Base-by-base conservation (phyloP, 2,888 invertebrate genomes). In the Lypha dubia region DNA sequence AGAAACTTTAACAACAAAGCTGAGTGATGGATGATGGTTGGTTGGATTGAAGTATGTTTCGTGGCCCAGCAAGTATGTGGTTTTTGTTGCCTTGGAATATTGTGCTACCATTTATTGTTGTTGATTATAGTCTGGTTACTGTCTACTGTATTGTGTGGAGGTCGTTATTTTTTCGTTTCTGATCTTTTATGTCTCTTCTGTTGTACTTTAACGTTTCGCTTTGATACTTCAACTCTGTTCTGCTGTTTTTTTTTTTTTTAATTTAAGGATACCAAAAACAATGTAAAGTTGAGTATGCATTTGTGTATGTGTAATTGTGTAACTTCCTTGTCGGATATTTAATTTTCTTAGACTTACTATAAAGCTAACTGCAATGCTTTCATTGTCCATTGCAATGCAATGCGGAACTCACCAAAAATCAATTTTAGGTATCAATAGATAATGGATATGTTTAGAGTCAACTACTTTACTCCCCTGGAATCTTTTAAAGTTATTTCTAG, bases 91-190 rank as follows among this genome's bases (percentile, higher is more conserved):
- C 84, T 87, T 41, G 38, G n/a, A 62, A 62, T n/a, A 62, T 62
- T 77, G 88, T 88, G 20, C 13, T 85, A 82, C 22, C 49, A 38
- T 49, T 67, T 68, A 62, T 83, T 88, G 75, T 51, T 70, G 62
- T 63, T 35, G 24, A 15, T 44, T 60, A 35, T 70, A 84, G 91
- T 90, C 90, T 90, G 90, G 89, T 90, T 88, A 88, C 89, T 90
- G 90, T 90, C 90, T 90, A 88, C 89, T 84, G 80, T 87, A 86
- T 87, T 88, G 87, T 89, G 89, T 89, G 87, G 87, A 88, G 90
- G 90, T 90, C 91, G 90, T 90, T 91, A 90, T 90, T 90, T 89
- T 24, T 88, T 79, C 87, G 87, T 88, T 89, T 24, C 71, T 73
- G 86, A 85, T 88, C 88, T 89, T 82, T 86, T 73, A 60, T 63